Base-by-base conservation (phyloP, 2,888 invertebrate genomes). In the Acrobasis consociella region DNA sequence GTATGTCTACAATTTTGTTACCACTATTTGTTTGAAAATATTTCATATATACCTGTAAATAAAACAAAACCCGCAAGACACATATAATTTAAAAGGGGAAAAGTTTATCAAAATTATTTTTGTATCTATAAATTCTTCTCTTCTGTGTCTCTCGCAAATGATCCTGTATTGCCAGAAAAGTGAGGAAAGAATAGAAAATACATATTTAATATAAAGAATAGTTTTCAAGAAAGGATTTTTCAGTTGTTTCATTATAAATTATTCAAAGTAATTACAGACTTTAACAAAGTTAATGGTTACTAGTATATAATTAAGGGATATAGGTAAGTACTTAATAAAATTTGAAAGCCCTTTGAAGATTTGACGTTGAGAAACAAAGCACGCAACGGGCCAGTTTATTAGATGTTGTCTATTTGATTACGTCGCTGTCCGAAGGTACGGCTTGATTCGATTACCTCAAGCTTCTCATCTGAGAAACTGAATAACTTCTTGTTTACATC, bases 311-410 rank as follows among this genome's bases (percentile, higher is more conserved):
- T n/a, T 46, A 46, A 52, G n/a, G 13, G 1, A 52, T 22, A 37
- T 39, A 16, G 39, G 9, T 16, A 37, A 39, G 9, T 51, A n/a
- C n/a, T n/a, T n/a, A 59, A 39, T 51, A 42, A 60, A 51, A 60
- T 60, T 50, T 17, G 39, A 17, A 16, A 17, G 15, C 17, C 51
- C 51, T 60, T 60, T 60, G 51, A 60, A 60, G 50, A 59, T 59
- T 60, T 38, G 42, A 42, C 22, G 37, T 60, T 42, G 60, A 60
- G 60, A 60, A 60, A 60, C 60, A 60, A 60, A 60, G 60, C 60
- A 60, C 60, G 60, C 49, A 50, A 50, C 15, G 59, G 49, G 31
- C 59, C 49, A 59, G 31, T 49, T 59, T 50, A 59, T 59, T 59
- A 50, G 58, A 58, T 49, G 50, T 50, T 50, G 58, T 49, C 59